phyloP scores from a whole-genome alignment of 2,113 vertebrate species.

The Petrocephalus microphthalmus region DNA sequence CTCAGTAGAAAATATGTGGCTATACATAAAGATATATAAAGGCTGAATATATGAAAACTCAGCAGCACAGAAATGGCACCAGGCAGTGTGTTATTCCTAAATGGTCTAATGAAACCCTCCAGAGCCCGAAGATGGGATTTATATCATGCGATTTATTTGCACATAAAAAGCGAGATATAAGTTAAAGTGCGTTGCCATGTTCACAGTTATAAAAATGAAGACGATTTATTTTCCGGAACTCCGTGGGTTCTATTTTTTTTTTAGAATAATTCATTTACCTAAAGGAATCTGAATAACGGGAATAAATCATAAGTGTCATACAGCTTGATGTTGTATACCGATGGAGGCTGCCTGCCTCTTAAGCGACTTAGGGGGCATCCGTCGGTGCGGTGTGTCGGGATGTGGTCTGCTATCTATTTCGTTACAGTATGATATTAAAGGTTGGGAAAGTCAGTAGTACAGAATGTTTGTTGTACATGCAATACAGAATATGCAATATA shows the following conservation, averaged over 20 bases:
- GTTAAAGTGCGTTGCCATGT: conserved; percentile 1
- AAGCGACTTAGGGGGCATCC: background rate
- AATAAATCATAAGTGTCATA: background rate
- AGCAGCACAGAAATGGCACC: background rate
- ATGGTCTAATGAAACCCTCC: background rate
- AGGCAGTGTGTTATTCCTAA: background rate
- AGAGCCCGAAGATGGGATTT: background rate
- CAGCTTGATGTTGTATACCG: background rate
- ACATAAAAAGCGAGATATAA: background rate
- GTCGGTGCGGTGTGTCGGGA: background rate
- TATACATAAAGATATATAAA: background rate
- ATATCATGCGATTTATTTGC: background rate
- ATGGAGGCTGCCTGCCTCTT: background rate
- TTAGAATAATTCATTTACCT: background rate
- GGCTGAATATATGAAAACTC: background rate
- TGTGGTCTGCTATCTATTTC: background rate
- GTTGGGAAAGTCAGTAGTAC: background rate
- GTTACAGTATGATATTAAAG: background rate
- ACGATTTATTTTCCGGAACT: background rate
- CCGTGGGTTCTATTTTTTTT: background rate
- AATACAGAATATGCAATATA: background rate
- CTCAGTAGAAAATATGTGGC: background rate
- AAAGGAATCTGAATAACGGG: background rate
- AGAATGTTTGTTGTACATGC: background rate
- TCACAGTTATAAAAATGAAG: conserved; percentile 1